Evolutionary conservation across 2,113 vertebrate species (phyloP).

Genomic region (Leucopsar rothschildi): DNA sequence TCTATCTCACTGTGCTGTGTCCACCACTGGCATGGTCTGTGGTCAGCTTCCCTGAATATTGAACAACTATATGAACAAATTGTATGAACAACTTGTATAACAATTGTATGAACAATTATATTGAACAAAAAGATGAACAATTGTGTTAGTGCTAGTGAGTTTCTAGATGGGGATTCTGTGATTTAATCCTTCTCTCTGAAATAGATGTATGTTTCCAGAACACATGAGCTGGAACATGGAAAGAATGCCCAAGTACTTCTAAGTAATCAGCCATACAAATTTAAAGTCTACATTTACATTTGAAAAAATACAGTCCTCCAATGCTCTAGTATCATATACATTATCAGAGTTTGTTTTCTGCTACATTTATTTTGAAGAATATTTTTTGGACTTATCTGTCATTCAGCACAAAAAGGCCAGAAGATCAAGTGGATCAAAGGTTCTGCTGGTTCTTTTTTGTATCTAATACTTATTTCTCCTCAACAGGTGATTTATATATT

Average conservation of each 20-base stretch:
- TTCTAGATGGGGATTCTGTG: background rate
- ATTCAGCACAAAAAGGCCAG: background rate
- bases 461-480: constrained; percentile 10
- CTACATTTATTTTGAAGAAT: background rate
- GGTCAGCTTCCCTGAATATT: background rate
- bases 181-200: background rate
- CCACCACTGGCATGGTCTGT: background rate
- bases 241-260: background rate
- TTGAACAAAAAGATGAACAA: background rate
- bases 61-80: background rate
- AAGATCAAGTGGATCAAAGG: background rate
- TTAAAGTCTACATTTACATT: background rate
- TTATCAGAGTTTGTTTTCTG: background rate
- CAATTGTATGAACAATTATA: background rate
- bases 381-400: background rate
- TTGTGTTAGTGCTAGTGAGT: background rate
- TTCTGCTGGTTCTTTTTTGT: background rate
- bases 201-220: background rate
- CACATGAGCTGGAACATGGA: background rate
- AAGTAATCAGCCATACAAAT: background rate
- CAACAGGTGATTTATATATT: constrained; percentile 89
- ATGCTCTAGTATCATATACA: fast-evolving
- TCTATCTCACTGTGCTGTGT: background rate
- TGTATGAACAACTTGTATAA: background rate
- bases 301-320: background rate